Conservation (phyloP, 1,140 invertebrate genomes). For the Rhagoletis pomonella region DNA sequence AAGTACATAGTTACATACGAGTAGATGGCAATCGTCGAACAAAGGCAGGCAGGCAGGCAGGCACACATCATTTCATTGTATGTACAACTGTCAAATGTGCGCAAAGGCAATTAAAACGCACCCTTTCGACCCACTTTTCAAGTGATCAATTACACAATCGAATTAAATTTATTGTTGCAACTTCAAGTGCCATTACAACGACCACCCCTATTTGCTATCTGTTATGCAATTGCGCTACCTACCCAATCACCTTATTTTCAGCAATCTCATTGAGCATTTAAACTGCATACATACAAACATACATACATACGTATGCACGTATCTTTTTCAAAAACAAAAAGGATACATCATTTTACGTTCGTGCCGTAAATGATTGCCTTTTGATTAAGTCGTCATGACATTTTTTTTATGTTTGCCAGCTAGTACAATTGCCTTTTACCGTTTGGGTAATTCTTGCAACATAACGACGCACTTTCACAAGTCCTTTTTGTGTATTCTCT, state of each 20-base stretch:
- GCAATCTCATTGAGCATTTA: background rate
- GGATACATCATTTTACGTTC: background rate
- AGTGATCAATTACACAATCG: constrained; percentile 52
- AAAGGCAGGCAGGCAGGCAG: background rate
- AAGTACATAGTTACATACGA: background rate
- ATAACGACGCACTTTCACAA: background rate
- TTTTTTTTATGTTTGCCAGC: background rate
- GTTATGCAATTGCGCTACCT: background rate
- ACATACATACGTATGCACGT: too few relatives aligned
- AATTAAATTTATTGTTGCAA: constrained; percentile 37
- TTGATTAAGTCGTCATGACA: constrained; percentile 27
- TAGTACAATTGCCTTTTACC: background rate
- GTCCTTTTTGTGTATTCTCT: constrained; percentile 6
- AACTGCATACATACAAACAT: background rate
- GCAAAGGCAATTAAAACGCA: constrained; percentile 44
- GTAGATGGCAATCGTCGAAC: background rate
- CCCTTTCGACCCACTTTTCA: constrained; percentile 34
- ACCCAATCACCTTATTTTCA: background rate
- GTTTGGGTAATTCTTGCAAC: background rate
- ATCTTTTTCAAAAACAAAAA: background rate
- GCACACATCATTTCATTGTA: background rate
- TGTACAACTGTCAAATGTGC: background rate
- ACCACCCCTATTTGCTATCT: constrained; percentile 18
- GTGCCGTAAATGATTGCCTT: constrained; percentile 4
- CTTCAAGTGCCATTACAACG: background rate